Conservation (phyloP, 2,113 vertebrate species). For the Ammodramus savannarum region DNA sequence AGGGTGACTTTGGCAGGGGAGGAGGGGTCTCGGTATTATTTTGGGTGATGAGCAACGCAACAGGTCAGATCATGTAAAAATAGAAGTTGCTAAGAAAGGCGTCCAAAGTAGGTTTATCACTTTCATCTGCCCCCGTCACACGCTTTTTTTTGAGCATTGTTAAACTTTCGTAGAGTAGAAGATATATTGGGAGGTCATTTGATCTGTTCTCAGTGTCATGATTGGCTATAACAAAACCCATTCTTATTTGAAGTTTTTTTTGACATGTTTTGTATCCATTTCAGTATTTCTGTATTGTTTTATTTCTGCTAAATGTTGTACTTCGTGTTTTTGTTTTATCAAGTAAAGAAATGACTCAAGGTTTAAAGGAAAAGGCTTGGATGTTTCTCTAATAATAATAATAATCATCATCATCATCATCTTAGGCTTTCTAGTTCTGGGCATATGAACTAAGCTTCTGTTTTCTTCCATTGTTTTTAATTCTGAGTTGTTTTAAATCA, state of each 20-base stretch:
- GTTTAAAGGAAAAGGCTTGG: constrained; percentile 49
- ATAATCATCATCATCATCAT: neutral
- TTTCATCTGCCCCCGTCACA: neutral
- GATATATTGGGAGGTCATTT: constrained; percentile 14
- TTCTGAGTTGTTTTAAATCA: neutral
- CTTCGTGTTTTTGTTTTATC: constrained; percentile 26
- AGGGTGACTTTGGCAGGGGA: constrained; percentile 34
- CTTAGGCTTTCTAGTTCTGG: neutral
- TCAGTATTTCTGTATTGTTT: constrained; percentile 20
- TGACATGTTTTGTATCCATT: neutral
- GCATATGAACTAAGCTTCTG: neutral
- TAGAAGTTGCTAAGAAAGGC: constrained; percentile 62
- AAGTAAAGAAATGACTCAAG: constrained; percentile 54
- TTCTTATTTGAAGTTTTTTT: constrained; percentile 28
- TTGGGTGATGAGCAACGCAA: constrained; percentile 32
- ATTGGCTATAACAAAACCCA: neutral
- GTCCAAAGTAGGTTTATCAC: neutral
- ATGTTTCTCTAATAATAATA: neutral
- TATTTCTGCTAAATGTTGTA: constrained; percentile 32
- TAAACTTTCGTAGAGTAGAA: neutral
- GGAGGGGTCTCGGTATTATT: constrained; percentile 38
- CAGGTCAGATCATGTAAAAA: constrained; percentile 53
- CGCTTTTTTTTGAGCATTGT: constrained; percentile 53
- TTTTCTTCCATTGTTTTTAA: constrained; percentile 43
- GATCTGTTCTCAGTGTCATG: neutral